These are phyloP conservation scores for Lutjanus argentimaculatus DNA, from an alignment of 2,797 vertebrate species.

Conservation along the genomic window DNA sequence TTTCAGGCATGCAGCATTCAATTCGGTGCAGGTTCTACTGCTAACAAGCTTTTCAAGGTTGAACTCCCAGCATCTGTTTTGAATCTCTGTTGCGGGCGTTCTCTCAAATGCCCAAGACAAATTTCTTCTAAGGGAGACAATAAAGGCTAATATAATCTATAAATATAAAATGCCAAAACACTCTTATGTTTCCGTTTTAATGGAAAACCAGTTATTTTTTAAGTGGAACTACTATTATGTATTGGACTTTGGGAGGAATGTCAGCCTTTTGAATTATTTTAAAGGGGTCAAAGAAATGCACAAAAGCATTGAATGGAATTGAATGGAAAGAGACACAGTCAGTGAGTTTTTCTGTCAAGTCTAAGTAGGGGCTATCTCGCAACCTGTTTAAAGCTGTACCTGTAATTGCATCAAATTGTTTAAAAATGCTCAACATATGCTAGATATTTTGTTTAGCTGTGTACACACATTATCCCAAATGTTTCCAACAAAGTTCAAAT, in stretches of 20 bases:
- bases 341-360: background rate
- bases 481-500: too few relatives aligned
- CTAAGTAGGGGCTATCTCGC: too few relatives aligned
- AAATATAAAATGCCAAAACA: background rate
- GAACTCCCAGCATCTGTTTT: background rate
- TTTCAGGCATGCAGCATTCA: conserved; percentile 18
- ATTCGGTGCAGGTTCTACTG: background rate
- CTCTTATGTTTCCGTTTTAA: background rate
- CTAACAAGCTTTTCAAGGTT: background rate
- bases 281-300: background rate
- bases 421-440: too few relatives aligned
- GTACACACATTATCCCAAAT: too few relatives aligned
- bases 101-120: too few relatives aligned
- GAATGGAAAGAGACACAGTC: background rate
- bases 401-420: too few relatives aligned
- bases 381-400: background rate
- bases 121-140: too few relatives aligned
- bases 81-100: background rate
- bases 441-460: too few relatives aligned
- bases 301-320: background rate
- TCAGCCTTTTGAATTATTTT: background rate
- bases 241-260: background rate
- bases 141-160: too few relatives aligned
- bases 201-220: background rate
- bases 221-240: background rate